Conservation (phyloP, 2,888 invertebrate species). For the Zootermopsis nevadensis region DNA sequence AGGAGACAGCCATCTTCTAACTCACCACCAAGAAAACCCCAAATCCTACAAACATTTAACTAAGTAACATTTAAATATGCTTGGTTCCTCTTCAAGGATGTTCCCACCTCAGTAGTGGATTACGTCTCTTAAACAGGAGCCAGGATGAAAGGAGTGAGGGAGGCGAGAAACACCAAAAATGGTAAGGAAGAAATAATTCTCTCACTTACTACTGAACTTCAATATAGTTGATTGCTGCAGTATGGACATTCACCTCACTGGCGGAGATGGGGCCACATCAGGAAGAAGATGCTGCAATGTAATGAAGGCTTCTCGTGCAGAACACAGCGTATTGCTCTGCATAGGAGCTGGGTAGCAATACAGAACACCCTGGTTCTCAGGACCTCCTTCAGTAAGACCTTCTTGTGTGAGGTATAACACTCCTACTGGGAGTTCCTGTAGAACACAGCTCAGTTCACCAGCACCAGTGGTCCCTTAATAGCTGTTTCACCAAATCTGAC, state of each 20-base stretch:
- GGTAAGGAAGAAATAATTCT: too few species aligned
- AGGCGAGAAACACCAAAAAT: too few species aligned
- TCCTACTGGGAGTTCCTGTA: slow-evolving; percentile 71
- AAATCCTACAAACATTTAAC: too few species aligned
- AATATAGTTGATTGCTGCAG: too few species aligned
- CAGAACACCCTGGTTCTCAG: slow-evolving; percentile 76
- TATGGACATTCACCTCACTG: slow-evolving; percentile 49
- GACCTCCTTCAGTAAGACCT: slow-evolving; percentile 70
- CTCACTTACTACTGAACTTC: too few species aligned
- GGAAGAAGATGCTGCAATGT: slow-evolving; percentile 84
- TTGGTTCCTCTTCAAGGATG: too few species aligned
- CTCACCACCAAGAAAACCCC: too few species aligned
- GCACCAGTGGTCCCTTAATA: slow-evolving; percentile 67
- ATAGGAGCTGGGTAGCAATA: slow-evolving; percentile 78
- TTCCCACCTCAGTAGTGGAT: too few species aligned
- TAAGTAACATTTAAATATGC: too few species aligned
- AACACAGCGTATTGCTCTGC: slow-evolving; percentile 73
- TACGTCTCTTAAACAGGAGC: too few species aligned
- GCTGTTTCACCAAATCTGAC: slow-evolving; percentile 66
- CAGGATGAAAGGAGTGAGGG: too few species aligned
- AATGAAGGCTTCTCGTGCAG: slow-evolving; percentile 84
- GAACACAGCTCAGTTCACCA: slow-evolving; percentile 65
- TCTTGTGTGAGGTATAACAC: slow-evolving; percentile 71
- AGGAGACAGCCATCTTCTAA: too few species aligned
- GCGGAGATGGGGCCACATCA: slow-evolving; percentile 64